A percentile compares a stretch with the other conserved stretches of the same genome.
These are phyloP conservation scores for Parambassis ranga DNA, from an alignment of 2,797 vertebrate genomes.

Conservation along the genomic window DNA sequence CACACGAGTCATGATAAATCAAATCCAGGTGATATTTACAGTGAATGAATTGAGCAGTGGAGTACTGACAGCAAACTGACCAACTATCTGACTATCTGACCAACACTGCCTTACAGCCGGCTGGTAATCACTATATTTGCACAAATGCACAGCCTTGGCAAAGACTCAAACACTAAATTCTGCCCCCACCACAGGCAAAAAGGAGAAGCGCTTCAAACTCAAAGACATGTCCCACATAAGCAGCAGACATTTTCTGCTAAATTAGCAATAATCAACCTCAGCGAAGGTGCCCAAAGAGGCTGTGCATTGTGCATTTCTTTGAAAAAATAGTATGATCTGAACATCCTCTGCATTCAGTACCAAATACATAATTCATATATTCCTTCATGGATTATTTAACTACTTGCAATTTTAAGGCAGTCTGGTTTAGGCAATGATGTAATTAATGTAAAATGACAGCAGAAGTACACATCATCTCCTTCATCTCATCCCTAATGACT, in stretches of 20 bases:
- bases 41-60: conserved; percentile 54
- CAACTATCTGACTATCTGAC: conserved; percentile 40
- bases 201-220: conserved; percentile 7
- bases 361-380: conserved; percentile 60
- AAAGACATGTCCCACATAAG: conserved; percentile 6
- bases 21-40: conserved; percentile 48
- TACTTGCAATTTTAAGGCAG: conserved; percentile 31
- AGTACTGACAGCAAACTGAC: conserved; percentile 49
- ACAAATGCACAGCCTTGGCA: conserved; percentile 30
- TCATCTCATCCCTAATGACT: conserved; percentile 14
- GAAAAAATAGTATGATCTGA: conserved; percentile 5
- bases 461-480: conserved; percentile 4
- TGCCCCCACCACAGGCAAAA: background rate
- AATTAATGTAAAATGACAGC: conserved; percentile 42
- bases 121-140: conserved; percentile 41
- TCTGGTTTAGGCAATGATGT: conserved; percentile 23
- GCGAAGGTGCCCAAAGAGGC: background rate
- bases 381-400: conserved; percentile 60
- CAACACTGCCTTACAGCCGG: conserved; percentile 42
- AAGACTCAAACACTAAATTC: conserved; percentile 24
- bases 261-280: background rate
- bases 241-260: conserved; percentile 5
- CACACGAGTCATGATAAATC: conserved; percentile 26
- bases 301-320: background rate
- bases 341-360: conserved; percentile 13